Base-by-base conservation (phyloP, 2,888 invertebrate genomes). In the Tuta absoluta region DNA sequence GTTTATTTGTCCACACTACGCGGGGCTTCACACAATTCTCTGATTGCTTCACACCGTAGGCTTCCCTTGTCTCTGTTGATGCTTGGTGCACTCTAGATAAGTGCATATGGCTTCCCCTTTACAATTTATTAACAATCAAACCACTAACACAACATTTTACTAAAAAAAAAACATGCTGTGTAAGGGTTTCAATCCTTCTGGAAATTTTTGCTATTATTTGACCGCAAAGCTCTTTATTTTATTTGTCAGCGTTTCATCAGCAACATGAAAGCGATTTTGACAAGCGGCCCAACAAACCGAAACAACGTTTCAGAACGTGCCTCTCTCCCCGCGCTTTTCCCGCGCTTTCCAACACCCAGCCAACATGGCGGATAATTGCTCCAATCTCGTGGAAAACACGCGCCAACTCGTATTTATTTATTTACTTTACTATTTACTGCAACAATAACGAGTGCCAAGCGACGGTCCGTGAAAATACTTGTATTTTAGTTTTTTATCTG, bases 391-490 rank as follows among this genome's bases (percentile, higher is more conserved):
- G 66, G 68, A 73, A 87, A 90, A 87, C 91, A 91, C 92, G 91
- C 78, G 72, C 82, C 67, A 66, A 71, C 69, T 79, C 78, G 79
- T 89, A 89, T 91, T 90, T 91, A 91, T 91, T 91, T 91, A 91
- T 89, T 90, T 91, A 89, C 86, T 82, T 81, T 65, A 78, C 80
- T 89, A 89, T 89, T 87, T 90, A 87, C 84, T 84, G 83, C 77
- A 86, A 87, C 87, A 85, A 80, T 79, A 82, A 82, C 82, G 82
- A 82, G 61, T 72, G 73, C 75, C 71, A 70, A 45, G 61, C 63
- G 49, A 63, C 65, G 41, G 41, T 11, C 70, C 67, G 64, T 62
- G 57, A 57, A 57, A 53, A 37, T 68, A 66, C 51, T 67, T 66
- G 64, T 69, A 58, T 70, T 68, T 57, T 57, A 63, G 23, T 62